phyloP scores from a whole-genome alignment of 1,140 invertebrate species.

The Rhagoletis zephyria region DNA sequence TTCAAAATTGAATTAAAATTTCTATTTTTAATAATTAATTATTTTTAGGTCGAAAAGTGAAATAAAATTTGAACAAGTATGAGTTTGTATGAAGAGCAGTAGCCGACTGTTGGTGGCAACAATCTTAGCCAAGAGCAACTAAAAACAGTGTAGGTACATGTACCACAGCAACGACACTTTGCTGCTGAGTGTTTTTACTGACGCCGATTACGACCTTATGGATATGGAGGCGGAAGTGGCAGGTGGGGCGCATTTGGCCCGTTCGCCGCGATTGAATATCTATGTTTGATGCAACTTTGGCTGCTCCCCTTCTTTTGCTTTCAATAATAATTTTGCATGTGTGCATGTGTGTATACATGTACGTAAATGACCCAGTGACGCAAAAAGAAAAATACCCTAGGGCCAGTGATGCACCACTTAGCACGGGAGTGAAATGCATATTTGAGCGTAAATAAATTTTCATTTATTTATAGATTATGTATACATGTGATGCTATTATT shows the following conservation, averaged over 20 bases:
- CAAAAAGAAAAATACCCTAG: neutral
- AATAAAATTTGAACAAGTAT: slow-evolving; percentile 23
- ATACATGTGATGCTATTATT: slow-evolving; percentile 11
- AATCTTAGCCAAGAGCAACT: neutral
- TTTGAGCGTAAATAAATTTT: slow-evolving; percentile 15
- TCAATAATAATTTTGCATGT: slow-evolving; percentile 36
- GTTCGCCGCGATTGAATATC: neutral
- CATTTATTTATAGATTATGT: slow-evolving; percentile 39
- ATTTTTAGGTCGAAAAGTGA: slow-evolving; percentile 18
- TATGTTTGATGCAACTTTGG: slow-evolving; percentile 5
- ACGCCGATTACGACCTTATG: neutral
- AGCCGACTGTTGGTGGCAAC: neutral
- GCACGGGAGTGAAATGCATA: slow-evolving; percentile 10
- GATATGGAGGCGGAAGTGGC: neutral
- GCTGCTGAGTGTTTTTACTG: neutral
- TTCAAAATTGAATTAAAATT: slow-evolving; percentile 13
- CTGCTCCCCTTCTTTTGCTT: neutral
- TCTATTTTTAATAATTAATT: slow-evolving; percentile 21
- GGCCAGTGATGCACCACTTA: neutral
- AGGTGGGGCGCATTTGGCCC: neutral
- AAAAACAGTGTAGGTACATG: neutral
- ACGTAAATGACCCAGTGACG: neutral
- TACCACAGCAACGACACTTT: neutral
- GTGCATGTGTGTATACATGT: neutral
- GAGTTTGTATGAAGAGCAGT: neutral